phyloP scores from a whole-genome alignment of 2,888 invertebrate species.

The Gibbula magus region DNA sequence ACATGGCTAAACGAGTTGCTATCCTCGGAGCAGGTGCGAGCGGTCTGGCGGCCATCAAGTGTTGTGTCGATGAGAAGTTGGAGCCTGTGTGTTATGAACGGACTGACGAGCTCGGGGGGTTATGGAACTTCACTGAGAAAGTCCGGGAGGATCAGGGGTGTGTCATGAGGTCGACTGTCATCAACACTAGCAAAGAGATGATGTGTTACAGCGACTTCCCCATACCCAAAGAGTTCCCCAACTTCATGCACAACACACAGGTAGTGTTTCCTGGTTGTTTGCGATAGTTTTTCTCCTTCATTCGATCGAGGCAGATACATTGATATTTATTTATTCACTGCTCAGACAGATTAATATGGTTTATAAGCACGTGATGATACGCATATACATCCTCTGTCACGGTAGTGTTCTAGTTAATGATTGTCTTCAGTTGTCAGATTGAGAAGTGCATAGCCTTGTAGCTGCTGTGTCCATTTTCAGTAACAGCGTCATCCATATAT shows the following conservation, averaged over 20 bases:
- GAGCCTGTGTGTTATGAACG: slow-evolving; percentile 69
- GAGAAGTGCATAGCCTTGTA: too few species aligned
- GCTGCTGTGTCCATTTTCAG: too few species aligned
- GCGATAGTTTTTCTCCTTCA: too few species aligned
- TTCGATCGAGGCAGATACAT: too few species aligned
- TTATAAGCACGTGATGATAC: too few species aligned
- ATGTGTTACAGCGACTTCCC: slow-evolving; percentile 74
- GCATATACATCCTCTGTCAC: too few species aligned
- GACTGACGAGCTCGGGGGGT: slow-evolving; percentile 65
- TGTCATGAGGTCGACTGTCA: slow-evolving; percentile 70
- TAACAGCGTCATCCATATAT: too few species aligned
- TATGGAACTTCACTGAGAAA: slow-evolving; percentile 67
- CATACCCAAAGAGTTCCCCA: slow-evolving; percentile 70
- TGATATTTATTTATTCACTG: too few species aligned
- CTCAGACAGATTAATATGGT: too few species aligned
- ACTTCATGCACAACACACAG: slow-evolving; percentile 72
- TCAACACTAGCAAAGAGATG: slow-evolving; percentile 72
- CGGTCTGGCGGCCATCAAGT: slow-evolving; percentile 66
- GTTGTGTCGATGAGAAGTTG: slow-evolving; percentile 67
- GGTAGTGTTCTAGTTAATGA: too few species aligned
- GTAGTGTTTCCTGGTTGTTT: slow-evolving; percentile 39
- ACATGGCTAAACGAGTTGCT: slow-evolving; percentile 44
- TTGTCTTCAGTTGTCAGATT: too few species aligned
- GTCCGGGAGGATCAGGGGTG: slow-evolving; percentile 58
- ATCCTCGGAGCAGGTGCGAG: slow-evolving; percentile 67